These are phyloP conservation scores for Jaculus jaculus DNA, from an alignment of 2,113 vertebrate species.

Conservation along the genomic window DNA sequence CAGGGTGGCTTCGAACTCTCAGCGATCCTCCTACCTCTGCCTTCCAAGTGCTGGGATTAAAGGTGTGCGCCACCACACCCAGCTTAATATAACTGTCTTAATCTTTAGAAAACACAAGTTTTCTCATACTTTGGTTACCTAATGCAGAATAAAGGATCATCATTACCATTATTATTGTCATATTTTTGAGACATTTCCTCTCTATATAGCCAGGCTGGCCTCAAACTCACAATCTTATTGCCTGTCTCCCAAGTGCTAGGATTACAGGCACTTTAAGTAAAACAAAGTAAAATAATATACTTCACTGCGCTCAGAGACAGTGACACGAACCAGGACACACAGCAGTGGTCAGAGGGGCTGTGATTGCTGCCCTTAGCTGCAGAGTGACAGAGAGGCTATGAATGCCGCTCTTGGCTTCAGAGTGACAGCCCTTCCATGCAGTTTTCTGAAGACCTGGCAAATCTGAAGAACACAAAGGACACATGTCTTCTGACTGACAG, in stretches of 20 bases:
- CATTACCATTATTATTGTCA: too few relatives aligned
- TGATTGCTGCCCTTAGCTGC: background rate
- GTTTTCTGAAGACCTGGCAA: background rate
- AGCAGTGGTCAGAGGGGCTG: rapidly evolving
- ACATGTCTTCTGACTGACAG: background rate
- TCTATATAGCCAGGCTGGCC: too few relatives aligned
- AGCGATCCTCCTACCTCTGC: too few relatives aligned
- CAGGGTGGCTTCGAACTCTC: too few relatives aligned
- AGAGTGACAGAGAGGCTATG: background rate
- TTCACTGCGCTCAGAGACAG: background rate
- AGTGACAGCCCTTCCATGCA: rapidly evolving
- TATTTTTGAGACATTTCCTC: too few relatives aligned
- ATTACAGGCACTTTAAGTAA: background rate
- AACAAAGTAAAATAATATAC: background rate
- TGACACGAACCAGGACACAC: rapidly evolving
- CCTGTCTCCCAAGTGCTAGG: background rate
- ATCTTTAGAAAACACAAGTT: background rate
- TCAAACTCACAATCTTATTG: background rate
- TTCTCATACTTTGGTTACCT: too few relatives aligned
- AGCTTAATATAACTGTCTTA: background rate
- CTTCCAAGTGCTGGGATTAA: too few relatives aligned
- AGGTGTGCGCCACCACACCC: background rate
- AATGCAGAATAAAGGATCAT: too few relatives aligned
- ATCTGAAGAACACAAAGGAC: background rate
- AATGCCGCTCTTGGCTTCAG: rapidly evolving